Base-by-base conservation (phyloP, 1,140 invertebrate species). In the Hycleus phaleratus region DNA sequence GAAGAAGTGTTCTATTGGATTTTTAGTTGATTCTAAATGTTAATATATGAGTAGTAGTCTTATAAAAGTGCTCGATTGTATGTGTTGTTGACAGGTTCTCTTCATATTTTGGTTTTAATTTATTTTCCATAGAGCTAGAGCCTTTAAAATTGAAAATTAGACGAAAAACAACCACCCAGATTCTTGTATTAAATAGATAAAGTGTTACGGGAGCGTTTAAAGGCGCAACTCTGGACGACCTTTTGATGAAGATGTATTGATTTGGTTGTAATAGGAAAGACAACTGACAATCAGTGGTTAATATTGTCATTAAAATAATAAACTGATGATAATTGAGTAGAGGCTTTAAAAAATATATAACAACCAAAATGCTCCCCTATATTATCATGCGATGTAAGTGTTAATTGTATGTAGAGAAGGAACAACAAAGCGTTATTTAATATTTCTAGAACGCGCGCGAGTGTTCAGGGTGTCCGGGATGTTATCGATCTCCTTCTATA, bases 351-450 rank as follows among this genome's bases (percentile, higher is more conserved):
- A 18, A 18, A 32, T 32, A 32, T 7, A 32, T 32, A 32, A 32
- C 4, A 32, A 32, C 4, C 4, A 32, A 32, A 68, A 66, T 68
- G 64, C 67, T 66, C 57, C 66, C 69, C 56, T 67, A 69, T 69
- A 59, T 65, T 46, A 70, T 55, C 60, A 63, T 68, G 49, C 62
- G 69, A 72, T 70, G 70, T 71, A 71, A 72, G 70, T 72, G 68
- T 61, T 67, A 59, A 50, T 63, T 61, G 59, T 66, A 63, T 59
- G 56, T 67, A 64, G 54, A 59, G 38, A 59, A 56, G 51, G 26
- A 32, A 32, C 4, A 32, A 4, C 4, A 42, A 45, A 11, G 18
- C 45, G 12, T 10, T 24, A 12, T 9, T 25, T 10, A 46, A 24
- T 46, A 26, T 55, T 55, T 46, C 46, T 42, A 11, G 40, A 39